Evolutionary conservation across 2,888 invertebrate species (phyloP), one percentile per base, ranked within the genome.

Genomic region (Synanthedon vespiformis): DNA sequence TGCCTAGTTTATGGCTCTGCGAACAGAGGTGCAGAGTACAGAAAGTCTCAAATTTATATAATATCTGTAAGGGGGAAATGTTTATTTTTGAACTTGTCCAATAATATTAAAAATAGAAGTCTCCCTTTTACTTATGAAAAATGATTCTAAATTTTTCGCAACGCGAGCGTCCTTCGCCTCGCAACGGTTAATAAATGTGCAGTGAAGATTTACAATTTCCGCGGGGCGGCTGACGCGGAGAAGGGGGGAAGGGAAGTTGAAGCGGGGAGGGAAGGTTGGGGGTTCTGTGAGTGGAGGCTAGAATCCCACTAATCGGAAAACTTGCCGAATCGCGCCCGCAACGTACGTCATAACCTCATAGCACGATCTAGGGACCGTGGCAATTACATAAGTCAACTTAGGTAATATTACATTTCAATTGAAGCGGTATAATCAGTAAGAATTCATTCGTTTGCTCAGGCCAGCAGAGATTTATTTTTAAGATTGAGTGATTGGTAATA

Each of bases 171-270:
- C 68, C 65, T 65, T 67, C 63, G 61, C 60, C 61, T 63, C 66
- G 64, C 67, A 69, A 65, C 66, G 66, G 67, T 64, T 67, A 64
- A 72, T 73, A 72, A 68, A 72, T 73, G 67, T 62, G 58, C 55
- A 62, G 64, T 59, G 61, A 61, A 61, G 55, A 74, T 72, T 73
- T 74, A 74, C 67, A 73, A 72, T 73, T 73, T 74, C 74, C 73
- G 67, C 57, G 63, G 61, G 63, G 5, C 57, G 49, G 12, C 11
- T 18, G 52, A 51, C 54, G 52, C 57, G 49, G 52, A 53, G 54
- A 50, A 51, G 50, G 52, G 58, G 54, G 61, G 52, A 52, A 13
- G 59, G 49, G 12, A n/a, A 16, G 52, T 50, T 54, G 51, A 57
- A 47, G 51, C 53, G 54, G 51, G 52, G 58, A 54, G 60, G 53